Base-by-base conservation (phyloP, 2,888 invertebrate genomes). In the Megastigmus dorsalis region DNA sequence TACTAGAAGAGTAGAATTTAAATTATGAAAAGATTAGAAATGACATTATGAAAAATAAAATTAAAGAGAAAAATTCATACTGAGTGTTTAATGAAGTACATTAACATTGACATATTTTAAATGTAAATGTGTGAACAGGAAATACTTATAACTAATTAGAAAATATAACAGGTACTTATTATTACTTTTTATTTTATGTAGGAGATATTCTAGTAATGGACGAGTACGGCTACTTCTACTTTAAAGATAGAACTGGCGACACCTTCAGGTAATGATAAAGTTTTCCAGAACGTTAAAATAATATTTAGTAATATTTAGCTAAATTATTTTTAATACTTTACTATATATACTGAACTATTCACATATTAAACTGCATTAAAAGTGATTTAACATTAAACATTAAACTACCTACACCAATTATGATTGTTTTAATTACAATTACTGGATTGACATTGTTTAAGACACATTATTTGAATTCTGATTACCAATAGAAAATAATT, bases 141-240 rank as follows among this genome's bases (percentile, higher is more conserved):
- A n/a, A n/a, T n/a, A n/a, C n/a, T n/a, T n/a, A n/a, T n/a, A n/a
- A n/a, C n/a, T n/a, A n/a, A n/a, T n/a, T n/a, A n/a, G n/a, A n/a
- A n/a, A 41, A 13, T 41, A 41, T 41, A 13, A 41, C 13, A 41
- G 13, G 5, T 3, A 48, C 10, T 20, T n/a, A 33, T 43, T 67
- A 2, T 5, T n/a, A n/a, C n/a, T n/a, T 43, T 9, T 41, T 41
- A 50, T 9, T 26, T 36, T 38, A 65, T 70, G 30, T 66, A 90
- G 94, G 95, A 71, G 98, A 99, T 89, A 92, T 98, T 82, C 89
- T 98, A 78, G 93, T 95, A 43, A 93, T 94, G 89, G 98, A 99
- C 88, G 94, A 97, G 80, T 90, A 94, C n/a, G 98, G 98, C 45
- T 97, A 96, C 89, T 93, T 95, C 84, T 98, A 92, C 89, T 98